A percentile compares a stretch with the other conserved stretches of the same genome.
Conservation (phyloP, 2,888 invertebrate species). For the Agriopis aurantiaria region DNA sequence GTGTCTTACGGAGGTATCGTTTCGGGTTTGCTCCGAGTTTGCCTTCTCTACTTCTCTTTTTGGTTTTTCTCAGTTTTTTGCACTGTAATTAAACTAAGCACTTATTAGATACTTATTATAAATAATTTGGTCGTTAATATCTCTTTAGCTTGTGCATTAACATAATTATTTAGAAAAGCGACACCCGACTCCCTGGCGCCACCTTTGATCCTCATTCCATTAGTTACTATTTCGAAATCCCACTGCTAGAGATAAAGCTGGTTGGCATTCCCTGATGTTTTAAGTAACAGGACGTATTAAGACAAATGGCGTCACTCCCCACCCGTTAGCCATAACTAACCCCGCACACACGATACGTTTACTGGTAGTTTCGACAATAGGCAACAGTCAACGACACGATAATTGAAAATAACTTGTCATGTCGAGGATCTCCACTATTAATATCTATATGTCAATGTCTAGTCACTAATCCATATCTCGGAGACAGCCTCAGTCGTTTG, state of each 20-base stretch:
- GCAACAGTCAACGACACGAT: neutral
- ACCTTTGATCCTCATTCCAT: slow-evolving; percentile 27
- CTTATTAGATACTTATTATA: too few relatives aligned
- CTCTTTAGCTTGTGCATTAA: slow-evolving; percentile 6
- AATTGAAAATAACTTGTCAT: neutral
- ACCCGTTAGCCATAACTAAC: slow-evolving; percentile 16
- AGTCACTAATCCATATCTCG: neutral
- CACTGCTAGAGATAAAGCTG: slow-evolving; percentile 29
- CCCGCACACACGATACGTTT: slow-evolving; percentile 8
- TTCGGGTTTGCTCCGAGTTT: too few relatives aligned
- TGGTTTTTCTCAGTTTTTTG: neutral
- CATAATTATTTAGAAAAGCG: slow-evolving; percentile 20
- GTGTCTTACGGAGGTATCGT: too few relatives aligned
- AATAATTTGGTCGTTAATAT: slow-evolving; percentile 1
- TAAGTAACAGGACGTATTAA: slow-evolving; percentile 35
- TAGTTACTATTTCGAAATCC: slow-evolving; percentile 29
- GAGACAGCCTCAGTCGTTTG: neutral
- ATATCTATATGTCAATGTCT: slow-evolving; percentile 1
- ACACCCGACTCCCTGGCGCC: slow-evolving; percentile 25
- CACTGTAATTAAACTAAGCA: neutral
- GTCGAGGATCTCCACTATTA: too few relatives aligned
- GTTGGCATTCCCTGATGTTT: slow-evolving; percentile 33
- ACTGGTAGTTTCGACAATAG: neutral
- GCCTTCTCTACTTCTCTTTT: too few relatives aligned
- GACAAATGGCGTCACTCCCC: slow-evolving; percentile 29